Evolutionary conservation across 1,140 invertebrate genomes (phyloP), one percentile per base, ranked within the genome.

Genomic region (Chelonus insularis): DNA sequence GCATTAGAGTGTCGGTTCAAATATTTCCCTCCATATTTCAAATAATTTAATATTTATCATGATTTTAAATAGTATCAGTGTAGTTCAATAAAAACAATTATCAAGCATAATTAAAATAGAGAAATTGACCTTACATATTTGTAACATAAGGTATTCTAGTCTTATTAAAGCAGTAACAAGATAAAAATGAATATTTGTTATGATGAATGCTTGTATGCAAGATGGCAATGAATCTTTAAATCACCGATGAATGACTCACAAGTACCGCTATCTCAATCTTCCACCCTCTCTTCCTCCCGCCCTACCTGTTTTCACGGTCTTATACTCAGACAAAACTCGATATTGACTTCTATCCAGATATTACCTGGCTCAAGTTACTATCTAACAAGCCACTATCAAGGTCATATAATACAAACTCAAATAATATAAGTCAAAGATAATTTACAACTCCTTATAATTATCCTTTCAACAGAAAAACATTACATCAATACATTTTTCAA

Each of bases 321-420:
- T 21, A 6, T 12, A 36, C 50, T 34, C 50, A 32, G 25, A 52
- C 50, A 39, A 55, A 55, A 36, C 34, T 55, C 36, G 34, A 25
- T 41, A 32, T 57, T 55, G 43, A 64, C 36, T 62, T 47, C 43
- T 36, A 36, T 67, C 65, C 39, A 65, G 67, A 71, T 70, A 70
- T 64, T 64, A 58, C 57, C 51, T 65, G 60, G 57, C 62, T 62
- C 69, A 63, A 67, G 65, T 69, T 66, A 64, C 65, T 47, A 67
- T 62, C 45, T 50, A 48, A 54, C 68, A 64, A 68, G 69, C 50
- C 60, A 66, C 62, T 61, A 59, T 63, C 62, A 71, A 72, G 69
- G 69, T 69, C 65, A 56, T 37, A 37, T 11, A 5, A 59, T 14
- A 41, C 50, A 52, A 57, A 65, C 36, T 25, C 55, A 56, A 50